Percentiles rank a stretch among this genome's conserved stretches.
Conservation (phyloP, 1,140 invertebrate genomes). For the Ectropis grisescens region DNA sequence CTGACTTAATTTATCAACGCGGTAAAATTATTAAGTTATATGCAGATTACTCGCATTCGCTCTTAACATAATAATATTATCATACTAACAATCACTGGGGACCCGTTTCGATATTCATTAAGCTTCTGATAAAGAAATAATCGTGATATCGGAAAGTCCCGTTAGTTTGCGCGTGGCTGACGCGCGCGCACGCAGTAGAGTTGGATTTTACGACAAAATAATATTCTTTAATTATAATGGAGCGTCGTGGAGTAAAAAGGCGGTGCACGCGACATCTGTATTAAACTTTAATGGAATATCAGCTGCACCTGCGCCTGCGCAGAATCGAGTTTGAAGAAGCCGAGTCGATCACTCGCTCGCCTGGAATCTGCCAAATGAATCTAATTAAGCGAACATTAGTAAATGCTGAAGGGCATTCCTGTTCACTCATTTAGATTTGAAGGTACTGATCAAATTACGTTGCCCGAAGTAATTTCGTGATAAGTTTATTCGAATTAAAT, state of each 20-base stretch:
- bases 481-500: too few relatives aligned
- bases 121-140: constrained; percentile 30
- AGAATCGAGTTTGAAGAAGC: constrained; percentile 20
- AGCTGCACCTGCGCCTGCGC: constrained; percentile 43
- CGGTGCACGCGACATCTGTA: constrained; percentile 62
- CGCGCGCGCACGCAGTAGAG: constrained; percentile 9
- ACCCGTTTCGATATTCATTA: constrained; percentile 15
- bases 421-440: constrained; percentile 6
- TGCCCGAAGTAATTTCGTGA: too few relatives aligned
- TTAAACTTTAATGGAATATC: constrained; percentile 62
- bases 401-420: constrained; percentile 10
- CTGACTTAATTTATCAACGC: too few relatives aligned
- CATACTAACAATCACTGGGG: neutral
- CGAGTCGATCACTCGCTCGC: constrained; percentile 30
- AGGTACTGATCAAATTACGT: too few relatives aligned
- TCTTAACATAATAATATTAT: too few relatives aligned
- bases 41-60: too few relatives aligned
- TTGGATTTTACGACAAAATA: constrained; percentile 56
- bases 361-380: constrained; percentile 35
- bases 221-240: constrained; percentile 65
- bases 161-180: constrained; percentile 40
- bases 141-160: constrained; percentile 32
- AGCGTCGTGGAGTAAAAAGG: constrained; percentile 52
- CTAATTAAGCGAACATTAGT: constrained; percentile 54
- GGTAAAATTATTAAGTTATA: too few relatives aligned